These are phyloP conservation scores for Heptranchias perlo DNA, from an alignment of 2,113 vertebrate species.

Conservation along the genomic window DNA sequence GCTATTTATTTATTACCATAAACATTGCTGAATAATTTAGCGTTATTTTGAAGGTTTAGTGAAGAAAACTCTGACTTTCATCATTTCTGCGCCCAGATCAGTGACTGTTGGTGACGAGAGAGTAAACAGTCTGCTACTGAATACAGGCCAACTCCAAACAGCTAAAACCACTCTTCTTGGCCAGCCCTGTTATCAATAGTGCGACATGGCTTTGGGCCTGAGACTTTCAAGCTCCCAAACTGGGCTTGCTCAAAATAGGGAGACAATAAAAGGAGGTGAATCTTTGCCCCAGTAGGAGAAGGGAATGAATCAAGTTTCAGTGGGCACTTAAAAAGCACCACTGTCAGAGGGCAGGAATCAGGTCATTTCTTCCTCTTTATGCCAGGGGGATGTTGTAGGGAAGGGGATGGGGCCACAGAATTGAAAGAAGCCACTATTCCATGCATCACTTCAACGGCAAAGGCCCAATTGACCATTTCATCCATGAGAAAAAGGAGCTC, in stretches of 20 bases:
- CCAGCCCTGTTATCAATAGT: neutral
- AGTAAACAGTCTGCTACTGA: too few relatives aligned
- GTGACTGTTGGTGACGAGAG: too few relatives aligned
- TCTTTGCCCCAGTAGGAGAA: neutral
- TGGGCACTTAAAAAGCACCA: neutral
- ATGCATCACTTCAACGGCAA: neutral
- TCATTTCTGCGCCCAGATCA: too few relatives aligned
- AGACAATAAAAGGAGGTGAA: neutral
- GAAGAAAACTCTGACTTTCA: too few relatives aligned
- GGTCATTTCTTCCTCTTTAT: neutral
- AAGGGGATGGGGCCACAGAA: too few relatives aligned
- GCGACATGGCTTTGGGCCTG: too few relatives aligned
- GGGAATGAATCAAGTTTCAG: neutral
- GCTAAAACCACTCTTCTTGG: neutral
- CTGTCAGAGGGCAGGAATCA: neutral
- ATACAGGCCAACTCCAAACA: neutral
- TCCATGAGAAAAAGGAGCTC: neutral
- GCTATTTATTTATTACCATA: too few relatives aligned
- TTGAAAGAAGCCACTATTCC: too few relatives aligned
- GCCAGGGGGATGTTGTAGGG: neutral
- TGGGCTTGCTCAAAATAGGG: neutral
- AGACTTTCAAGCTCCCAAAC: neutral
- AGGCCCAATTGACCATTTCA: neutral
- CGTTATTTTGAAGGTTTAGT: too few relatives aligned
- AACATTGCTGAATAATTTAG: too few relatives aligned